Percentiles rank a stretch among this genome's conserved stretches.
Conservation (phyloP, 1,140 invertebrate genomes). For the Ruditapes philippinarum region DNA sequence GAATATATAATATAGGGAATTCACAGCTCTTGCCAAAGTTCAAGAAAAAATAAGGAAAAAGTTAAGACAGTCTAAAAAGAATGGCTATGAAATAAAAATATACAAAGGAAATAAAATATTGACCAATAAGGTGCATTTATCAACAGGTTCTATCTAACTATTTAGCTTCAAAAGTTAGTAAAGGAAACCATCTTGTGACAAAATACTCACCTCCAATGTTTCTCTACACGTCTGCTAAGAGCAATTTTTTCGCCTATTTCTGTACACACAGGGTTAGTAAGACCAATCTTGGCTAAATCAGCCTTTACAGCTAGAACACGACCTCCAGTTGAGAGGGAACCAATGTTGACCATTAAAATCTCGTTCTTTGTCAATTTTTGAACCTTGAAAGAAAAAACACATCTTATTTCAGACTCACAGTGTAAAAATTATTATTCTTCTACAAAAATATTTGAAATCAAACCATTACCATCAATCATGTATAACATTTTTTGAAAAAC, state of each 20-base stretch:
- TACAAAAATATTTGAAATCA: no score
- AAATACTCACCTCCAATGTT: constrained; percentile 98
- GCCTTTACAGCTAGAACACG: constrained; percentile 98
- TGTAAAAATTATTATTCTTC: no score
- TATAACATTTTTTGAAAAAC: no score
- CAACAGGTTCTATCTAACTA: background rate
- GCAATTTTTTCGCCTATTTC: constrained; percentile 99
- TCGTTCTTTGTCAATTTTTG: constrained; percentile 95
- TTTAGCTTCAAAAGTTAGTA: background rate
- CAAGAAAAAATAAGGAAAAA: background rate
- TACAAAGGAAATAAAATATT: background rate
- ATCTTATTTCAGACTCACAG: no score
- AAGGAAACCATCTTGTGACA: background rate
- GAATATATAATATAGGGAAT: no score
- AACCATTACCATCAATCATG: no score
- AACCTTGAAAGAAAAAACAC: constrained; percentile 89
- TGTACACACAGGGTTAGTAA: constrained; percentile 99
- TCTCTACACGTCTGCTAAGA: constrained; percentile 98
- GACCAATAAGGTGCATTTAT: background rate
- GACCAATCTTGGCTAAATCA: constrained; percentile 98
- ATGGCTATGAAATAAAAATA: background rate
- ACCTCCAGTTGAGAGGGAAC: constrained; percentile 99
- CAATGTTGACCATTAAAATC: constrained; percentile 99
- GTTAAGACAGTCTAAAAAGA: background rate
- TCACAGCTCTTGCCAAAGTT: background rate